Evolutionary conservation across 2,113 vertebrate species (phyloP).

Genomic region (Kryptolebias marmoratus): DNA sequence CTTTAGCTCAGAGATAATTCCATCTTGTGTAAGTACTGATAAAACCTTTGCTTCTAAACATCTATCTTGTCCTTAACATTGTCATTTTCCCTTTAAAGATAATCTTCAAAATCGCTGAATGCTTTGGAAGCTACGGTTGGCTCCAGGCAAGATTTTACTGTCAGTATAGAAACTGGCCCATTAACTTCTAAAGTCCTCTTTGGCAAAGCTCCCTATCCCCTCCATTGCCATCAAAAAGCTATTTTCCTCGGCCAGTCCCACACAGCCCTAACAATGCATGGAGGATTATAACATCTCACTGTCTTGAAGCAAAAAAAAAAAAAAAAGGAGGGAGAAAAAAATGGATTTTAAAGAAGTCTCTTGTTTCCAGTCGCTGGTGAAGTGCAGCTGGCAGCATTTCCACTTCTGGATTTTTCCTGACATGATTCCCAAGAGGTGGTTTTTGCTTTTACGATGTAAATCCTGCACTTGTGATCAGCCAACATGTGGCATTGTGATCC

Average conservation of each 20-base stretch:
- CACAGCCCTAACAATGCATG: slow-evolving; percentile 76
- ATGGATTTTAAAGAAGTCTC: slow-evolving; percentile 29
- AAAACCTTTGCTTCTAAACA: slow-evolving; percentile 74
- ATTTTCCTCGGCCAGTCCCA: slow-evolving; percentile 76
- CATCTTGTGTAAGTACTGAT: slow-evolving; percentile 70
- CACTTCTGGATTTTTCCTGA: slow-evolving; percentile 70
- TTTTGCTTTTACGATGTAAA: slow-evolving; percentile 72
- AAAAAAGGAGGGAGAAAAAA: slow-evolving; percentile 31
- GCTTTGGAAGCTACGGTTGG: slow-evolving; percentile 61
- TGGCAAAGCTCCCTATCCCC: slow-evolving; percentile 75
- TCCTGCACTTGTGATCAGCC: slow-evolving; percentile 72
- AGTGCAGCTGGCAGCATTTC: slow-evolving; percentile 75
- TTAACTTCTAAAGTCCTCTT: slow-evolving; percentile 77
- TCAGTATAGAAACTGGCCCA: slow-evolving; percentile 75
- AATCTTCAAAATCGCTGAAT: slow-evolving; percentile 75
- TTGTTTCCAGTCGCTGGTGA: slow-evolving; percentile 69
- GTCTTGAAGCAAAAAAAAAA: slow-evolving; percentile 64
- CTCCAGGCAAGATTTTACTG: slow-evolving; percentile 75
- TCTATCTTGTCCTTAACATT: slow-evolving; percentile 71
- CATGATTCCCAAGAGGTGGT: slow-evolving; percentile 69
- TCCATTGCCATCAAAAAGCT: slow-evolving; percentile 76
- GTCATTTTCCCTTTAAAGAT: slow-evolving; percentile 71
- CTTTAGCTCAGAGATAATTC: slow-evolving; percentile 75
- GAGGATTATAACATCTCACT: slow-evolving; percentile 78
- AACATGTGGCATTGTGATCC: slow-evolving; percentile 78